Evolutionary conservation across 2,797 vertebrate genomes (phyloP).

Genomic region (Pseudochromis fuscus): DNA sequence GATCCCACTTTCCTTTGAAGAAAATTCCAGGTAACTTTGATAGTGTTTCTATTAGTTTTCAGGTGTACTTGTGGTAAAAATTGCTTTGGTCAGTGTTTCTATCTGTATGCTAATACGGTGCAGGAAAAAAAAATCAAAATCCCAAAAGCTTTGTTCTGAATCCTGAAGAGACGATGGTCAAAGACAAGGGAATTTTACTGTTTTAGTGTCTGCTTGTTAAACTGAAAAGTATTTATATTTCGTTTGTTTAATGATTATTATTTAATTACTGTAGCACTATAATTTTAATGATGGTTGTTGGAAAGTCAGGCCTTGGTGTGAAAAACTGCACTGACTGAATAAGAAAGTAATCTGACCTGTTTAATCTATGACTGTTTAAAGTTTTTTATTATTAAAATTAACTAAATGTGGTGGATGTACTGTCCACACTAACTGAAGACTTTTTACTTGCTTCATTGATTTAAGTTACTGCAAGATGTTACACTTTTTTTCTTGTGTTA

Average conservation of each 20-base stretch:
- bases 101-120: slow-evolving; percentile 11
- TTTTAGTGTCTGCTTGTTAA: slow-evolving; percentile 1
- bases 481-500: too few species aligned
- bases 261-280: too few species aligned
- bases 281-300: neutral
- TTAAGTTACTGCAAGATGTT: neutral
- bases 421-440: neutral
- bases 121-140: slow-evolving; percentile 5
- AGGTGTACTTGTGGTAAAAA: slow-evolving; percentile 1
- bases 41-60: slow-evolving; percentile 9
- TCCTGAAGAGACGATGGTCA: neutral
- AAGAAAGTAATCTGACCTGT: too few species aligned
- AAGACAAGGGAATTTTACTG: neutral
- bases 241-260: too few species aligned
- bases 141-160: neutral
- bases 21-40: slow-evolving; percentile 84
- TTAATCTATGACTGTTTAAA: neutral
- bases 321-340: neutral
- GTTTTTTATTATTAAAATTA: too few species aligned
- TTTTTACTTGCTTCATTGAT: neutral
- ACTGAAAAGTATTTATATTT: neutral
- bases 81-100: neutral
- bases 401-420: too few species aligned
- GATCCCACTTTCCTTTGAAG: slow-evolving; percentile 80
- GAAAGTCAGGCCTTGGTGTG: neutral